Percentiles rank a stretch among this genome's conserved stretches.
Evolutionary conservation across 2,888 invertebrate species (phyloP).

Genomic region (Chymomyza caudatula): DNA sequence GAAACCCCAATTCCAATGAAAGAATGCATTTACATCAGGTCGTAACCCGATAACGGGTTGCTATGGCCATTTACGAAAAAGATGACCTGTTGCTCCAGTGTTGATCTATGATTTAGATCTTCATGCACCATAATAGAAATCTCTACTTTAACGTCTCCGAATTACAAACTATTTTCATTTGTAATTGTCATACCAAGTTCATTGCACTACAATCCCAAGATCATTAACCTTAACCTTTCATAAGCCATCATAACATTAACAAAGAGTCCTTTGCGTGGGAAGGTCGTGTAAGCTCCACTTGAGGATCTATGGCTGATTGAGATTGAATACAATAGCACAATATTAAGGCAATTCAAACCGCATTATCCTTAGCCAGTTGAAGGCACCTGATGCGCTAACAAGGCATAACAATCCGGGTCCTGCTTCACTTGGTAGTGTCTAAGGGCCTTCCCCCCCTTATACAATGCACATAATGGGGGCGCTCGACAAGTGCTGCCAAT

Average conservation of each 20-base stretch:
- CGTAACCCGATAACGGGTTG: too few species aligned
- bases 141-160: not conserved
- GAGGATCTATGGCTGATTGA: slow-evolving; percentile 65
- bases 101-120: too few species aligned
- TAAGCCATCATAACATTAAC: slow-evolving; percentile 20
- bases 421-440: slow-evolving; percentile 30
- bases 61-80: too few species aligned
- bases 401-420: slow-evolving; percentile 52
- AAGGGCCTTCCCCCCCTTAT: slow-evolving; percentile 13
- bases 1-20: too few species aligned
- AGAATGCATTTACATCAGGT: too few species aligned
- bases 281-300: slow-evolving; percentile 39
- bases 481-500: slow-evolving; percentile 39
- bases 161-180: not conserved
- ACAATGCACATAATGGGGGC: slow-evolving; percentile 19
- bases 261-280: slow-evolving; percentile 47
- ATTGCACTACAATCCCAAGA: slow-evolving; percentile 33
- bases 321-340: slow-evolving; percentile 47
- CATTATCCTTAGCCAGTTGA: slow-evolving; percentile 29
- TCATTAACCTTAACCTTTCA: slow-evolving; percentile 54
- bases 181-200: slow-evolving; percentile 33
- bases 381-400: slow-evolving; percentile 57
- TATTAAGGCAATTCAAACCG: slow-evolving; percentile 38
- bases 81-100: too few species aligned
- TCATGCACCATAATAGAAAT: too few species aligned